These are phyloP conservation scores for Australoheros scitulus DNA, from an alignment of 2,113 vertebrate species.

Conservation along the genomic window DNA sequence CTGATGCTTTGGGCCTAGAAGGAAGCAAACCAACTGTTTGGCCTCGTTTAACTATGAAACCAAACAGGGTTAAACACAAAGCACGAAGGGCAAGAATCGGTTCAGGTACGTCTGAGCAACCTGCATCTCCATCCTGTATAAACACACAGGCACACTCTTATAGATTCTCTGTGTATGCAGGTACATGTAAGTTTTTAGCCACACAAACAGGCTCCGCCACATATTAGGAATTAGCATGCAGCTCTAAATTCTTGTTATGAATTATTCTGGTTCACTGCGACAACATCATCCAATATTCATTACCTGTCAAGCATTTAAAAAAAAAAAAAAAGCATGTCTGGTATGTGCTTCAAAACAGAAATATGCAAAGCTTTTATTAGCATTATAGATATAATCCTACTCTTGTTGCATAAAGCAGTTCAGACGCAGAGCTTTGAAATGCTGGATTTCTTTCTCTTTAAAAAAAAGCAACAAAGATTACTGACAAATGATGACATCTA, in stretches of 20 bases:
- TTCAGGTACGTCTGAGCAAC: slow-evolving; percentile 9
- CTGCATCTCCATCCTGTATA: not conserved
- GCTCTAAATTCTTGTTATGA: not conserved
- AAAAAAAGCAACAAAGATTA: not conserved
- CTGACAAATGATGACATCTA: not conserved
- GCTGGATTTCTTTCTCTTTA: not conserved
- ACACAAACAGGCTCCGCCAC: not conserved
- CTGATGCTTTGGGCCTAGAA: slow-evolving; percentile 14
- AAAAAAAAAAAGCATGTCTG: not conserved
- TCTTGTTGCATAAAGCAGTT: not conserved
- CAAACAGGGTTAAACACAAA: slow-evolving; percentile 34
- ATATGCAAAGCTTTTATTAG: not conserved
- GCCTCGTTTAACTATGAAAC: slow-evolving; percentile 47
- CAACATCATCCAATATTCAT: slow-evolving; percentile 41
- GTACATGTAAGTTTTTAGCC: not conserved
- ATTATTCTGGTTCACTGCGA: slow-evolving; percentile 36
- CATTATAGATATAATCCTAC: not conserved
- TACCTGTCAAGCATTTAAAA: not conserved
- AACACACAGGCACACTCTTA: not conserved
- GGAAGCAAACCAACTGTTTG: slow-evolving; percentile 32
- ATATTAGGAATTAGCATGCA: not conserved
- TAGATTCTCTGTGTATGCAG: not conserved
- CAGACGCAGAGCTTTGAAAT: not conserved
- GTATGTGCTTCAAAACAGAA: slow-evolving; percentile 2
- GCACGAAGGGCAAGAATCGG: not conserved